phyloP scores from a whole-genome alignment of 2,888 invertebrate genomes.

The Diarsia rubi region DNA sequence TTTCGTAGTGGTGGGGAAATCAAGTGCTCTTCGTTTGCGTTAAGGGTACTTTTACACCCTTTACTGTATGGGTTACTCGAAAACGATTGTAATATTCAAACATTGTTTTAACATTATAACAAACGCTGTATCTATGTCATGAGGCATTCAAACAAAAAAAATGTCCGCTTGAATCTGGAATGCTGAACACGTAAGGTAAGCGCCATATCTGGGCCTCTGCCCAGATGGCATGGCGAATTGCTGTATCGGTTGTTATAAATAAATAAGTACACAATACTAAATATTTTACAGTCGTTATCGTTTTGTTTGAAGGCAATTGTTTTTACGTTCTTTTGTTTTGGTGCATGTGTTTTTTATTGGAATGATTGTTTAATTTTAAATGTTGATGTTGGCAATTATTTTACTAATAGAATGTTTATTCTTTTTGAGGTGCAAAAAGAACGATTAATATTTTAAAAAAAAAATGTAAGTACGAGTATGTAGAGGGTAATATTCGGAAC shows the following conservation, averaged over 20 bases:
- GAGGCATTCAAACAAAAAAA: slow-evolving; percentile 47
- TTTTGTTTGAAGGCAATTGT: no score
- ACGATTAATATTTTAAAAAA: not conserved
- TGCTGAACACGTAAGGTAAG: slow-evolving; percentile 56
- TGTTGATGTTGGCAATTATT: not conserved
- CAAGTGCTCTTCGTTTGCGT: no score
- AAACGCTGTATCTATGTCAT: slow-evolving; percentile 48
- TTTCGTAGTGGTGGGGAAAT: no score
- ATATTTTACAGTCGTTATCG: slow-evolving; percentile 35
- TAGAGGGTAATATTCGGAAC: no score
- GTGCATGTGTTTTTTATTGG: slow-evolving; percentile 13
- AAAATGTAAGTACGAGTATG: no score
- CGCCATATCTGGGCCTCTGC: slow-evolving; percentile 45
- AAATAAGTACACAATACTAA: slow-evolving; percentile 50
- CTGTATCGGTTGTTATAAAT: slow-evolving; percentile 50
- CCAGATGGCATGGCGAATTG: slow-evolving; percentile 59
- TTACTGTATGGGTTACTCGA: not conserved
- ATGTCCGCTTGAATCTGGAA: slow-evolving; percentile 32
- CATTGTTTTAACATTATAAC: slow-evolving; percentile 21
- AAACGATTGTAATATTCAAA: slow-evolving; percentile 8
- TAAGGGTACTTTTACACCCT: no score
- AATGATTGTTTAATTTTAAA: slow-evolving; percentile 9
- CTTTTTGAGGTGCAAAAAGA: not conserved
- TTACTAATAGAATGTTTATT: not conserved
- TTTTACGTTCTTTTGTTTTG: no score